A percentile compares a stretch with the other conserved stretches of the same genome.
Conservation (phyloP, 2,797 vertebrate genomes). For the Sitta carolinensis region DNA sequence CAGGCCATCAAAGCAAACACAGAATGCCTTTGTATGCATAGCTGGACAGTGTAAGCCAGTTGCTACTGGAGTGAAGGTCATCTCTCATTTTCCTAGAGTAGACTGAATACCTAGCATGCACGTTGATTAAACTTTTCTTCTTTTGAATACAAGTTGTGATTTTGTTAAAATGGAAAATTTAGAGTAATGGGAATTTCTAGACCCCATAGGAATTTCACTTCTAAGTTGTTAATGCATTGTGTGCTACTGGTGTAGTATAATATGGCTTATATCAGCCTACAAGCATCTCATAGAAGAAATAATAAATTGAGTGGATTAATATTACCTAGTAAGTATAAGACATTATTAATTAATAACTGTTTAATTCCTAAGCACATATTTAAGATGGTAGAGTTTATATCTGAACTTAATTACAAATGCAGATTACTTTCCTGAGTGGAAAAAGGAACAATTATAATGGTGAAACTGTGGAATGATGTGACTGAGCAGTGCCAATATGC, state of each 20-base stretch:
- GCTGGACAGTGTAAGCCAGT: constrained; percentile 59
- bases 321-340: background rate
- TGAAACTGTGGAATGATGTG: background rate
- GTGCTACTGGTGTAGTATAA: background rate
- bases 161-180: constrained; percentile 49
- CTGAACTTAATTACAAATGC: background rate
- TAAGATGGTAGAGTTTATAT: background rate
- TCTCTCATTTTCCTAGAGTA: constrained; percentile 83
- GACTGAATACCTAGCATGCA: constrained; percentile 65
- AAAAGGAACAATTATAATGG: background rate
- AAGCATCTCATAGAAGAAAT: background rate
- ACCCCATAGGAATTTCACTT: background rate
- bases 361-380: background rate
- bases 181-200: background rate
- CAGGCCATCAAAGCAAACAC: constrained; percentile 72
- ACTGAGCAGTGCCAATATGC: background rate
- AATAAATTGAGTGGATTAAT: background rate
- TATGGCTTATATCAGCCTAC: background rate
- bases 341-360: background rate
- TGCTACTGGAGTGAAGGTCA: constrained; percentile 77
- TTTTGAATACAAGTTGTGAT: constrained; percentile 42
- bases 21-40: constrained; percentile 68
- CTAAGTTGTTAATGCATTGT: background rate
- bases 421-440: background rate
- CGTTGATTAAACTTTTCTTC: constrained; percentile 27